These are phyloP conservation scores for Eurytoma californica DNA, from an alignment of 2,888 invertebrate species.

Conservation along the genomic window DNA sequence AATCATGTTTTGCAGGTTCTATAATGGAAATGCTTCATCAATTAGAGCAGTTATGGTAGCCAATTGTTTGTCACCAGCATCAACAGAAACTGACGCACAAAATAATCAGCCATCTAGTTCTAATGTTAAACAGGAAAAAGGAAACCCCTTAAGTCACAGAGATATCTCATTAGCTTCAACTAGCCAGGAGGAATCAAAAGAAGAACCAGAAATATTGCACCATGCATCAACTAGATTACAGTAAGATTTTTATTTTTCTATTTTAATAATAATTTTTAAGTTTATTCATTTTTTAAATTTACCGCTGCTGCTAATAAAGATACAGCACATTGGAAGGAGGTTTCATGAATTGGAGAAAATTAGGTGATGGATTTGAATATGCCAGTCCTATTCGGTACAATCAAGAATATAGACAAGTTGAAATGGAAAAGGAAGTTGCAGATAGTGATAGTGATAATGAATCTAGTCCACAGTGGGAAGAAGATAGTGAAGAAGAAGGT, in stretches of 20 bases:
- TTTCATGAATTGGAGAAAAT: slow-evolving; percentile 73
- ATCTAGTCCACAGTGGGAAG: slow-evolving; percentile 65
- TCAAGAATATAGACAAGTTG: slow-evolving; percentile 79
- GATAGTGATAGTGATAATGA: slow-evolving; percentile 69
- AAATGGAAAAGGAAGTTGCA: slow-evolving; percentile 71
- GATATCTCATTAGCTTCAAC: slow-evolving; percentile 70
- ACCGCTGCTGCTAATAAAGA: slow-evolving; percentile 56
- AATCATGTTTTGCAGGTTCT: slow-evolving; percentile 77
- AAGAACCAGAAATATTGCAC: slow-evolving; percentile 68
- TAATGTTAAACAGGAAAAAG: slow-evolving; percentile 68
- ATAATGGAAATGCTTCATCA: slow-evolving; percentile 88
- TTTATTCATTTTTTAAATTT: slow-evolving; percentile 15
- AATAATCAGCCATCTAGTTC: slow-evolving; percentile 66
- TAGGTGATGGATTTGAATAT: slow-evolving; percentile 76
- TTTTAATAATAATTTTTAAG: slow-evolving; percentile 34
- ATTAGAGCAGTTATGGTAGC: slow-evolving; percentile 87
- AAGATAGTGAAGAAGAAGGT: slow-evolving; percentile 71
- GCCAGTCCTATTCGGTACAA: slow-evolving; percentile 80
- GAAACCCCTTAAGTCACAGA: slow-evolving; percentile 77
- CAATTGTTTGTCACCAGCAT: slow-evolving; percentile 78
- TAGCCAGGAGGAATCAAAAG: slow-evolving; percentile 54
- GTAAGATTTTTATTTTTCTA: slow-evolving; percentile 59
- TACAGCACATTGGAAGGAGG: slow-evolving; percentile 71
- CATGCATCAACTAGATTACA: slow-evolving; percentile 73
- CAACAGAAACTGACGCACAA: slow-evolving; percentile 66